Evolutionary conservation across 2,113 vertebrate genomes (phyloP), one percentile per base, ranked within the genome.

Genomic region (Barbus barbus): DNA sequence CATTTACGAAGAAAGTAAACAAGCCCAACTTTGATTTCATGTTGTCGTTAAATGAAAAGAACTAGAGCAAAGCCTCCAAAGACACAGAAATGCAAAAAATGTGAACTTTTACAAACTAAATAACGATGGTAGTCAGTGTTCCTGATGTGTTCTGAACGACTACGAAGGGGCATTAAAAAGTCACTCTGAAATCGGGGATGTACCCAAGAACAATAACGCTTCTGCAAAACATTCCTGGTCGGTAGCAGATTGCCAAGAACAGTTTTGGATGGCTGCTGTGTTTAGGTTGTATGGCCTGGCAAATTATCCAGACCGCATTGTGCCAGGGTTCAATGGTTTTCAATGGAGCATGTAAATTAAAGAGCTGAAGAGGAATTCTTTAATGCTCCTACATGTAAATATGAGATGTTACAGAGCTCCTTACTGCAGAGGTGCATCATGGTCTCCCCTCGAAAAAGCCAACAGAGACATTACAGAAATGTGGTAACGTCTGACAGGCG

Each of bases 261-360:
- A 11, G 81, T 79, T 83, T 78, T 83, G 77, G 84, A 88, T 69
- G 83, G 86, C 84, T 82, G 80, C 80, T 44, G 61, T 82, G 78
- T 87, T 87, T 82, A 86, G 85, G 86, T 88, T 89, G 67, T 60
- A 82, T n/a, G 44, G 75, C 78, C 90, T 78, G 80, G 82, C 85
- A 87, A 84, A 87, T 81, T 24, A 44, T 83, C 60, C 61, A 53
- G 79, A 80, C 84, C 84, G 31, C 76, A 63, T 73, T 51, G 69
- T 63, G 58, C 65, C 65, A 76, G 12, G 87, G 90, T 83, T 91
- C 86, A 86, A 74, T 16, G 46, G n/a, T 76, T 81, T 81, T 84
- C 85, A 84, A 87, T 86, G 86, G 80, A 72, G 75, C 86, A 16
- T 78, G 81, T 83, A 84, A 87, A 87, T 87, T 74, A 87, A 89